These are phyloP conservation scores for Hesperophylax magnus DNA, from an alignment of 1,140 invertebrate genomes.

Conservation along the genomic window DNA sequence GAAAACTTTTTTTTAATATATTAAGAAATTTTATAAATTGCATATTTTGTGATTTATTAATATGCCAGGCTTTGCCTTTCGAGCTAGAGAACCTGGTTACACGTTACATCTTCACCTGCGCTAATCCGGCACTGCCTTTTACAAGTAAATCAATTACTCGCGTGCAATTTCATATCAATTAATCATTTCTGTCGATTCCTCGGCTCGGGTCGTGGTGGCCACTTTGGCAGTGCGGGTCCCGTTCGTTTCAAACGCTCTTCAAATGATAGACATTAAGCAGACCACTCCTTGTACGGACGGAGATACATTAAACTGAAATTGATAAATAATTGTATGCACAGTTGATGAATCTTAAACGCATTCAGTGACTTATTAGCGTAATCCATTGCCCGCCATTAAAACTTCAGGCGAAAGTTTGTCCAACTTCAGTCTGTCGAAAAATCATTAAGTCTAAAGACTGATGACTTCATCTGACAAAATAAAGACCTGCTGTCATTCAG, in stretches of 20 bases:
- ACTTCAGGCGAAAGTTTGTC: not conserved
- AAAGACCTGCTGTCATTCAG: too few species aligned
- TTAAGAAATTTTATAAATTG: too few species aligned
- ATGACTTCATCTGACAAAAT: too few species aligned
- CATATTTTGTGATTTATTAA: too few species aligned
- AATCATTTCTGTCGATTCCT: not conserved
- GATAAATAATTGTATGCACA: not conserved
- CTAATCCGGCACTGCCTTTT: not conserved
- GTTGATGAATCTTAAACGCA: not conserved
- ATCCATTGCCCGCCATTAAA: not conserved
- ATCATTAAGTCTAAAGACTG: too few species aligned
- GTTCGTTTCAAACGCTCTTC: not conserved
- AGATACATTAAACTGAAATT: conserved; percentile 6
- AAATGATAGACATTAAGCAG: not conserved
- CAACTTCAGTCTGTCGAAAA: too few species aligned
- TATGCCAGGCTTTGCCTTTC: too few species aligned
- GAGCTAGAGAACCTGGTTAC: too few species aligned
- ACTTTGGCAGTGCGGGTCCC: not conserved
- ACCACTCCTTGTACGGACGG: not conserved
- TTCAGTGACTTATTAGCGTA: not conserved
- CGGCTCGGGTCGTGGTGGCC: not conserved
- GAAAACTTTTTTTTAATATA: too few species aligned
- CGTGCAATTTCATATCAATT: conserved; percentile 3
- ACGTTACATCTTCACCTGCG: too few species aligned
- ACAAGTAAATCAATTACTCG: conserved; percentile 7